Evolutionary conservation across 1,140 invertebrate genomes (phyloP).

Genomic region (Sipha flava): DNA sequence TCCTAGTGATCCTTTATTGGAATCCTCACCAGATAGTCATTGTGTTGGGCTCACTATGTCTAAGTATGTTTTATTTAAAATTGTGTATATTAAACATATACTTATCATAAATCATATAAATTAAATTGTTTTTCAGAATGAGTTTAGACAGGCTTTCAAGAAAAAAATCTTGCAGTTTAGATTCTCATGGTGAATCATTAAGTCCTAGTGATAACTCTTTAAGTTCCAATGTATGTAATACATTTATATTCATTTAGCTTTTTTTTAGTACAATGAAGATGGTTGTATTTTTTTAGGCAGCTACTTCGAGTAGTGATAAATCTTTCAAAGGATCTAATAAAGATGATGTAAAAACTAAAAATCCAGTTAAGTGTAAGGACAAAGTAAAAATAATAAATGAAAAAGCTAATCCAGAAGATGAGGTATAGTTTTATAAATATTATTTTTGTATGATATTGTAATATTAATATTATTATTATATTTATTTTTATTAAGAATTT

Average conservation of each 20-base stretch:
- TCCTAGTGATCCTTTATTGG: slow-evolving; percentile 15
- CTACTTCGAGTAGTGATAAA: not conserved
- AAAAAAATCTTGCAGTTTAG: slow-evolving; percentile 18
- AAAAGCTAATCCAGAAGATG: slow-evolving; percentile 23
- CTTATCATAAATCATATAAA: not conserved
- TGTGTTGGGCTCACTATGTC: slow-evolving; percentile 7
- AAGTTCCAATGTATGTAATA: slow-evolving; percentile 22
- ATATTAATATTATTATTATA: not conserved
- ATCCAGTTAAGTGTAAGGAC: slow-evolving; percentile 21
- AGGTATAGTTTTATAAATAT: not conserved
- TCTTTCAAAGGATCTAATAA: slow-evolving; percentile 11
- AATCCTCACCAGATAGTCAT: slow-evolving; percentile 28
- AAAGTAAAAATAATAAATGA: slow-evolving; percentile 8
- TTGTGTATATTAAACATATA: no score
- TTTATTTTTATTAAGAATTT: not conserved
- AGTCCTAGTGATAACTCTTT: slow-evolving; percentile 10
- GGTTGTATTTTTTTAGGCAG: not conserved
- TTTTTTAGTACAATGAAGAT: not conserved
- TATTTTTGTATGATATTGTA: not conserved
- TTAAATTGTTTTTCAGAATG: not conserved
- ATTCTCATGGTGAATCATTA: slow-evolving; percentile 3
- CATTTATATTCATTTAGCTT: not conserved
- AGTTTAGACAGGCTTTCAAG: slow-evolving; percentile 18
- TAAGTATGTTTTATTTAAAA: not conserved
- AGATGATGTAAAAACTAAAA: slow-evolving; percentile 5